Conservation (phyloP, 2,888 invertebrate species). For the Morpho achilles region DNA sequence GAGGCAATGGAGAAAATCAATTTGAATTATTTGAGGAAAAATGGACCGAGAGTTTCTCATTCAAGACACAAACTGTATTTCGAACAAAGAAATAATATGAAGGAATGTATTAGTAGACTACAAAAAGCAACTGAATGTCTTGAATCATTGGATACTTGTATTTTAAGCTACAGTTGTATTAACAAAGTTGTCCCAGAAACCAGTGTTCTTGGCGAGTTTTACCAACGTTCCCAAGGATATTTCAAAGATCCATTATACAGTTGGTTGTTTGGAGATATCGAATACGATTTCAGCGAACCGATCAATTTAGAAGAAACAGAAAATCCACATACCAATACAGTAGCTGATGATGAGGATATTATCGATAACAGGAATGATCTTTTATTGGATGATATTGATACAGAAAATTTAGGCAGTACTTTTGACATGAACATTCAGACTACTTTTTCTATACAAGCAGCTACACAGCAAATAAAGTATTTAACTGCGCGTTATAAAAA, state of each 20-base stretch:
- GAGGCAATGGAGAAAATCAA: constrained; percentile 61
- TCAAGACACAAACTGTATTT: constrained; percentile 29
- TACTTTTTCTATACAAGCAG: constrained; percentile 17
- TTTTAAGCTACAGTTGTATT: constrained; percentile 36
- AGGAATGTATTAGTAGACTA: constrained; percentile 33
- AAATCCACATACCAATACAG: neutral
- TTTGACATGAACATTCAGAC: constrained; percentile 2
- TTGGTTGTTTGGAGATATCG: constrained; percentile 51
- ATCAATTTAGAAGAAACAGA: constrained; percentile 26
- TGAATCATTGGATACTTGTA: constrained; percentile 42
- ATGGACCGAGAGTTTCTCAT: neutral
- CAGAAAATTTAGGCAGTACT: constrained; percentile 9
- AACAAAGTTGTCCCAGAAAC: constrained; percentile 31
- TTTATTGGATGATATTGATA: constrained; percentile 41
- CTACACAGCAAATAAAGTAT: constrained; percentile 7
- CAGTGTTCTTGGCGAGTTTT: constrained; percentile 32
- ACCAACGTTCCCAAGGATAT: constrained; percentile 19
- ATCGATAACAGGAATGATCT: constrained; percentile 37
- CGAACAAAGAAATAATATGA: constrained; percentile 38
- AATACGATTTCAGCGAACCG: constrained; percentile 15
- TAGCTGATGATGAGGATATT: constrained; percentile 12
- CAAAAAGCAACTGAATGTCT: constrained; percentile 38
- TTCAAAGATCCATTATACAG: constrained; percentile 36
- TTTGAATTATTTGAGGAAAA: constrained; percentile 52
- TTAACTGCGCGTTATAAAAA: constrained; percentile 10